These are phyloP conservation scores for Jacana jacana DNA, from an alignment of 2,113 vertebrate species.

Conservation along the genomic window DNA sequence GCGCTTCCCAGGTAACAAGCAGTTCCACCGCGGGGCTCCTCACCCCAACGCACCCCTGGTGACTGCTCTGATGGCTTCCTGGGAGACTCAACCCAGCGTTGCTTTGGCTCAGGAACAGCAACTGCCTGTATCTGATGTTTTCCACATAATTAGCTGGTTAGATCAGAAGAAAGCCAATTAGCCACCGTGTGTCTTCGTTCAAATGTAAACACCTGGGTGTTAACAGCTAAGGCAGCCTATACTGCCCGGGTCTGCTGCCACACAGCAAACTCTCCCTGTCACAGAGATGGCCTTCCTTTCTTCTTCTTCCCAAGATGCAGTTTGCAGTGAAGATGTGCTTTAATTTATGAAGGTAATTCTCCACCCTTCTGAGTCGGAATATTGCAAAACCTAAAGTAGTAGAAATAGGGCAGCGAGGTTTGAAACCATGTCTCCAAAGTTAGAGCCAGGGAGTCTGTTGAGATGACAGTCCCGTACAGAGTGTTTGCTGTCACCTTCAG, in stretches of 20 bases:
- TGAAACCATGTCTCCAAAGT: background rate
- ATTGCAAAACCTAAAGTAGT: background rate
- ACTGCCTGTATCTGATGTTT: accelerated
- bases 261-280: background rate
- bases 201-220: background rate
- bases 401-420: background rate
- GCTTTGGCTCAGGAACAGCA: background rate
- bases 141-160: accelerated
- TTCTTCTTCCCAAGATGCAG: background rate
- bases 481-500: background rate
- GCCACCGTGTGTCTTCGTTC: accelerated
- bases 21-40: background rate
- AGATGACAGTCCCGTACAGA: background rate
- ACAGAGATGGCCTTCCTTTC: background rate
- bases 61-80: background rate
- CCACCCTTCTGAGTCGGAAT: background rate
- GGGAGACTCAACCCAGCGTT: background rate
- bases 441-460: background rate
- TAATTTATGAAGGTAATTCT: background rate
- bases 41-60: accelerated
- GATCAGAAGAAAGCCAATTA: background rate
- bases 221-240: background rate
- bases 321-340: background rate
- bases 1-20: accelerated
- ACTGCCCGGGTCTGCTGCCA: background rate